Base-by-base conservation (phyloP, 2,888 invertebrate genomes). In the Hypomecis atomaria region DNA sequence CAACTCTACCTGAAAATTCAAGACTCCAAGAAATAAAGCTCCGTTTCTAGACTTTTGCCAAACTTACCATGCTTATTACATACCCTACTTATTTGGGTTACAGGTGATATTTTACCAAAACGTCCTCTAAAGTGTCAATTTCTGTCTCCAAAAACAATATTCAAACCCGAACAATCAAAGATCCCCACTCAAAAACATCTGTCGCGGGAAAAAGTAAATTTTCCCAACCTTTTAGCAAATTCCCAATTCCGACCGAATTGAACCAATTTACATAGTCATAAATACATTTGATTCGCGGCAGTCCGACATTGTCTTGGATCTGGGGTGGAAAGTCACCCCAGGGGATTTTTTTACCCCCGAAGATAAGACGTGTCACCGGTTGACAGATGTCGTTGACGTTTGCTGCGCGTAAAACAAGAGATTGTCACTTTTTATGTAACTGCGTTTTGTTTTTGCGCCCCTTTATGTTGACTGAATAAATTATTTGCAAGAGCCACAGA, bases 231-330 rank as follows among this genome's bases (percentile, higher is more conserved):
- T 81, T 82, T 79, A 82, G 82, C 73, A 75, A 84, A 83, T 84
- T 82, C 77, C 67, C 76, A 82, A 86, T 84, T 85, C 85, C 73
- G 63, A 66, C 71, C 75, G 81, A 87, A 86, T 88, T 83, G 85
- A 74, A 74, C 75, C 88, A 90, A 91, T 92, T 90, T 92, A 89
- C 92, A 90, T 90, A 91, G 89, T 92, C 89, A 91, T 92, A 92
- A 92, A 92, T 91, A 91, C 87, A 88, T 90, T 90, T 85, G 85
- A 84, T 82, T 84, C 82, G 77, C 63, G 56, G 53, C 62, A 58
- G 67, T 62, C 65, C 70, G 72, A 77, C 81, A 77, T 82, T 81
- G 83, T 84, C 81, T 82, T 77, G 70, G 70, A n/a, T 56, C 47
- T 71, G 74, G 75, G 76, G 70, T 73, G 68, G 72, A 58, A 64